Conservation (phyloP, 1,140 invertebrate species). For the Microplitis demolitor region DNA sequence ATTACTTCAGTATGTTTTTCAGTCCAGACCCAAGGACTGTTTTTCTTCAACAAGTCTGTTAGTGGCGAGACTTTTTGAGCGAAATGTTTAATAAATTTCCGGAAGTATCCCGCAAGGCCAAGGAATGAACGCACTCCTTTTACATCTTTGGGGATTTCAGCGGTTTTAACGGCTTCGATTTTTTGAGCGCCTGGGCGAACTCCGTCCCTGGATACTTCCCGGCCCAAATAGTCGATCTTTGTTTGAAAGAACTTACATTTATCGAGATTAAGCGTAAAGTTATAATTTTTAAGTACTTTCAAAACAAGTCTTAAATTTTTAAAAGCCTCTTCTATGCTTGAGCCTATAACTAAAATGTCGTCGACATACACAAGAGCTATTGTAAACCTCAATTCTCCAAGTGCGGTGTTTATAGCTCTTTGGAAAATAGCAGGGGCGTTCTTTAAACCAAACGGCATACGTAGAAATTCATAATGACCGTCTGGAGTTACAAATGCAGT, state of each 20-base stretch:
- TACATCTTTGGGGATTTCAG: slow-evolving; percentile 41
- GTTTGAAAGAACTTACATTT: slow-evolving; percentile 34
- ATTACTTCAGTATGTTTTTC: not conserved
- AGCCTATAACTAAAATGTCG: slow-evolving; percentile 32
- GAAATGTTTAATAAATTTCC: slow-evolving; percentile 36
- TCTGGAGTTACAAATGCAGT: too few relatives aligned
- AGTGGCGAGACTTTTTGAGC: slow-evolving; percentile 33
- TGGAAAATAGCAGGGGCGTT: slow-evolving; percentile 46
- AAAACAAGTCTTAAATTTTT: too few relatives aligned
- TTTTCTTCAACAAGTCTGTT: slow-evolving; percentile 22
- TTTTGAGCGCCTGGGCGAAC: slow-evolving; percentile 36
- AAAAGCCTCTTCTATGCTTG: too few relatives aligned
- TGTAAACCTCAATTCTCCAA: not conserved
- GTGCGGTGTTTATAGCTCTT: slow-evolving; percentile 22
- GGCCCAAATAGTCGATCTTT: slow-evolving; percentile 41
- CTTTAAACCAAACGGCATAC: too few relatives aligned
- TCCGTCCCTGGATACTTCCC: too few relatives aligned
- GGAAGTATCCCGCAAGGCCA: slow-evolving; percentile 45
- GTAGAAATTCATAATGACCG: too few relatives aligned
- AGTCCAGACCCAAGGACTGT: slow-evolving; percentile 1
- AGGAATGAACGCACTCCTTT: slow-evolving; percentile 44
- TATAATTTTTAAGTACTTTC: too few relatives aligned
- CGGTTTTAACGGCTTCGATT: slow-evolving; percentile 41
- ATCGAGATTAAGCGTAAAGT: slow-evolving; percentile 21
- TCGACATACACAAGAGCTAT: slow-evolving; percentile 34